Conservation (phyloP, 2,113 vertebrate species). For the Eptatretus burgeri region DNA sequence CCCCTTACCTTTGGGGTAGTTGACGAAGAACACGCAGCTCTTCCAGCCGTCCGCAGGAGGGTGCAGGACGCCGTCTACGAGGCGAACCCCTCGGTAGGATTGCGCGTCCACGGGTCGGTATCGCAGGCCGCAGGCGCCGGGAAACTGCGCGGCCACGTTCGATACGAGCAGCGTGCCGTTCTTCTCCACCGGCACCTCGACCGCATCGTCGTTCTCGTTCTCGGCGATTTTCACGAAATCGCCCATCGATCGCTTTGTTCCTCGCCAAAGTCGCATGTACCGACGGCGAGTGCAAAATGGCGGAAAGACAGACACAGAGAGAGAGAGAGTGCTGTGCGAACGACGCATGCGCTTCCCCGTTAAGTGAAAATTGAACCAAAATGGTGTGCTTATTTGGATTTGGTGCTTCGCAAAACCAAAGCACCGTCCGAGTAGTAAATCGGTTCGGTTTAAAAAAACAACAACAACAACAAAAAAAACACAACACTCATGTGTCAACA, state of each 20-base stretch:
- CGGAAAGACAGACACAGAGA: too few species aligned
- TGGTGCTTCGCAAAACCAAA: too few species aligned
- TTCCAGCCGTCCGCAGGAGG: neutral
- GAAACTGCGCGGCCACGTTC: constrained; percentile 3
- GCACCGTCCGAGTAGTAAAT: too few species aligned
- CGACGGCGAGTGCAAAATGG: too few species aligned
- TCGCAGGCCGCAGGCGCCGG: neutral
- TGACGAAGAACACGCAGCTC: neutral
- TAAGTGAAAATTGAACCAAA: too few species aligned
- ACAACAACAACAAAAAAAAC: too few species aligned
- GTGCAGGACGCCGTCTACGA: constrained; percentile 2
- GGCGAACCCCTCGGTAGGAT: constrained; percentile 1
- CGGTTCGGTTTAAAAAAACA: too few species aligned
- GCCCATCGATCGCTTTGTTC: neutral
- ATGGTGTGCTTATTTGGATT: too few species aligned
- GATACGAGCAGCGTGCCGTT: constrained; percentile 2
- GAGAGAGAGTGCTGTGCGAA: too few species aligned
- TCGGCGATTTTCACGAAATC: constrained; percentile 1
- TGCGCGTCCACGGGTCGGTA: constrained; percentile 1
- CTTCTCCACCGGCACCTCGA: neutral
- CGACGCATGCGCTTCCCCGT: too few species aligned
- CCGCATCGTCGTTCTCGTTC: neutral
- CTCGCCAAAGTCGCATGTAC: too few species aligned
- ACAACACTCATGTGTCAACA: too few species aligned
- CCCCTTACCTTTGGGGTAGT: neutral